Conservation (phyloP, 2,888 invertebrate species). For the Omphaloscelis lunosa region DNA sequence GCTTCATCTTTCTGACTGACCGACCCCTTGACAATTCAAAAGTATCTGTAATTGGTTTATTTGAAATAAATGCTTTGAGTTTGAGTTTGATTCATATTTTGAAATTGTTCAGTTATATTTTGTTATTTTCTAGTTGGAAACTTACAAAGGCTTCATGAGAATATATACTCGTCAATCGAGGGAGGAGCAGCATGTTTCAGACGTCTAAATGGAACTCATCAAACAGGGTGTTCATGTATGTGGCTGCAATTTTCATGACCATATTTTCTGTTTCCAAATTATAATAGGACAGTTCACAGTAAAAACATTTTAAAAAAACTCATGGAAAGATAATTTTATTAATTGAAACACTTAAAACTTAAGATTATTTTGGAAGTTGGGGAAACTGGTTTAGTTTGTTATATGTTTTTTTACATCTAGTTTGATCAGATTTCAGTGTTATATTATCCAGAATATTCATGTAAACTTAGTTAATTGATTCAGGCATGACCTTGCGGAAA, state of each 20-base stretch:
- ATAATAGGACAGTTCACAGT: background rate
- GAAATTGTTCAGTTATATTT: background rate
- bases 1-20: too few species aligned
- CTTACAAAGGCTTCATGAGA: constrained; percentile 93
- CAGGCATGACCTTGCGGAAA: too few species aligned
- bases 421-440: background rate
- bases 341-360: background rate
- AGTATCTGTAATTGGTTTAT: too few species aligned
- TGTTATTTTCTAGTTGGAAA: constrained; percentile 76
- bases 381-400: background rate
- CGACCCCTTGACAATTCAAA: too few species aligned
- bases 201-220: constrained; percentile 98
- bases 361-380: background rate
- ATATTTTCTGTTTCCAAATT: background rate
- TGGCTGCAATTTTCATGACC: constrained; percentile 59
- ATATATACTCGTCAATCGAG: constrained; percentile 94
- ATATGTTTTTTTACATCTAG: background rate
- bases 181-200: constrained; percentile 96
- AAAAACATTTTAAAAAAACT: background rate
- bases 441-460: background rate
- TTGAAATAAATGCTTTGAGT: too few species aligned
- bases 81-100: too few species aligned
- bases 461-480: too few species aligned
- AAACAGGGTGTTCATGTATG: constrained; percentile 98
- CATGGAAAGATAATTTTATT: background rate